Evolutionary conservation across 2,113 vertebrate genomes (phyloP).

Genomic region (Grantiella picta): DNA sequence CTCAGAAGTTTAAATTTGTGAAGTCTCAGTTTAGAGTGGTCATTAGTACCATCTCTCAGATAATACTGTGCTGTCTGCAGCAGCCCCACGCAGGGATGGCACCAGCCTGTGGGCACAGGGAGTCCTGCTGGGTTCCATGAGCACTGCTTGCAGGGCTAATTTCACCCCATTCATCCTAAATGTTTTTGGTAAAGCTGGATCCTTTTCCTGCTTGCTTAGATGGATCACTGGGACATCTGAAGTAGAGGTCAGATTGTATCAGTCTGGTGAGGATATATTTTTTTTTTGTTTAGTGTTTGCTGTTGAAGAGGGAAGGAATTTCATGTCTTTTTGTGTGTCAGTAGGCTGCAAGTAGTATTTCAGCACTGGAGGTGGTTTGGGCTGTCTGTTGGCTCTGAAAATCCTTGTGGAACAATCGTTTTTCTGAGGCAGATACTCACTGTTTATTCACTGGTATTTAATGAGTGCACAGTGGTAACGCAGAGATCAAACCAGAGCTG

Average conservation of each 20-base stretch:
- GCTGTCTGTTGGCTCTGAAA: background rate
- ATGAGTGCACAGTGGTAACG: background rate
- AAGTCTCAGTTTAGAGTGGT: background rate
- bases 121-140: background rate
- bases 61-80: background rate
- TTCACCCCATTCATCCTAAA: background rate
- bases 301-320: background rate
- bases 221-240: background rate
- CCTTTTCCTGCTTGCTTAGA: background rate
- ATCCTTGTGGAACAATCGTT: background rate
- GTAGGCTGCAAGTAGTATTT: background rate
- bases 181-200: background rate
- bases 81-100: background rate
- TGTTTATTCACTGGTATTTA: background rate
- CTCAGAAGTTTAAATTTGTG: background rate
- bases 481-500: background rate
- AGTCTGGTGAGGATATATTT: background rate
- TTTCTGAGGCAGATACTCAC: background rate
- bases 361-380: background rate
- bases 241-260: background rate
- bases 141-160: background rate
- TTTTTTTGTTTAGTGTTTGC: background rate
- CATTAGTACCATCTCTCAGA: background rate
- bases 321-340: background rate
- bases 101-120: rapidly evolving